Evolutionary conservation across 2,113 vertebrate genomes (phyloP), one percentile per base, ranked within the genome.

Genomic region (Nothobranchius kuhntae): DNA sequence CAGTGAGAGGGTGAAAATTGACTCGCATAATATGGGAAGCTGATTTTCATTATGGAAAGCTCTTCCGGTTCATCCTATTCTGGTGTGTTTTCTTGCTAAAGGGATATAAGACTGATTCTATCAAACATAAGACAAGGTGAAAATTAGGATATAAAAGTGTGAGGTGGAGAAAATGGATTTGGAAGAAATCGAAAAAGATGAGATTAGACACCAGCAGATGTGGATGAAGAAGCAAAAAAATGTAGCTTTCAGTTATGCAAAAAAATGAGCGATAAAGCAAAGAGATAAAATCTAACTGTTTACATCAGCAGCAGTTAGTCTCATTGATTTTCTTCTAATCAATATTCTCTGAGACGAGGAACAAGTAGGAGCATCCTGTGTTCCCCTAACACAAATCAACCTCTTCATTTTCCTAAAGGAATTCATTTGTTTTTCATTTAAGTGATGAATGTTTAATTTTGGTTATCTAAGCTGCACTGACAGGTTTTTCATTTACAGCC

Each of bases 281-380:
- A 24, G 53, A 38, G 78, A 77, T 80, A 47, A 68, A 60, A 77
- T 78, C 15, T 80, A 78, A 84, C 55, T 58, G 60, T 68, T 51
- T 17, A 53, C 64, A 71, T 75, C 63, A 66, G 68, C 67, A 1
- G 30, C n/a, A 60, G 68, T 0, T 58, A 71, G 77, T 68, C 63
- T 58, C 72, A 75, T 81, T 70, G 75, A 85, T 88, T 66, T 38
- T 11, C 30, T 12, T 36, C 53, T 66, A 26, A 85, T 86, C 82
- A 55, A 83, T 88, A 69, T 48, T 51, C 11, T 53, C 65, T 65
- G 82, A 72, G 67, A 69, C 77, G 48, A 80, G 53, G 53, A 66
- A 30, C 8, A 26, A 53, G 35, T 53, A 48, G 46, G 56, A 57
- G 61, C 5, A 48, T 30, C 13, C 26, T 69, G 9, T 36, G 60